These are phyloP conservation scores for Eupithecia vulgata DNA, from an alignment of 2,888 invertebrate genomes.

Conservation along the genomic window DNA sequence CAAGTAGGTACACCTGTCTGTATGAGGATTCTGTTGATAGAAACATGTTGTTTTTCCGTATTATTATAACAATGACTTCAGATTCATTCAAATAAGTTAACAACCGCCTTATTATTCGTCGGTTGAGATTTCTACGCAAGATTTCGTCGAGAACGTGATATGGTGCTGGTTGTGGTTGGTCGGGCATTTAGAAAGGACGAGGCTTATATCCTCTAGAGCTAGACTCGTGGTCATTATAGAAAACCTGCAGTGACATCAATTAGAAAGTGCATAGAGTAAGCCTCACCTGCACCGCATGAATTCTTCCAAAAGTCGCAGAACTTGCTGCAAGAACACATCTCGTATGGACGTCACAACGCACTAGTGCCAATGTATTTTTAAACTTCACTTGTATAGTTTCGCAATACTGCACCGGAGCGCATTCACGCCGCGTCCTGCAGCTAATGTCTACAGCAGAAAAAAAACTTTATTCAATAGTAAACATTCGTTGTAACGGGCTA, in stretches of 20 bases:
- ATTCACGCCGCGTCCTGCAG: conserved; percentile 66
- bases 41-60: background rate
- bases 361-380: conserved; percentile 82
- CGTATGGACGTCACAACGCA: conserved; percentile 71
- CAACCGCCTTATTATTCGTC: background rate
- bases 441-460: conserved; percentile 63
- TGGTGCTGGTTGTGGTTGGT: conserved; percentile 25
- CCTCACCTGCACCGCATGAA: conserved; percentile 81
- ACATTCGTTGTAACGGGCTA: conserved; percentile 66
- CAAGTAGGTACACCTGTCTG: conserved; percentile 1
- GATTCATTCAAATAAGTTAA: background rate
- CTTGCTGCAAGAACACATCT: conserved; percentile 81
- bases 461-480: conserved; percentile 68
- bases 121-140: conserved; percentile 34
- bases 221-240: background rate
- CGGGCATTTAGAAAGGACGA: conserved; percentile 57
- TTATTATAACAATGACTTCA: background rate
- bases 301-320: conserved; percentile 82
- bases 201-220: conserved; percentile 23
- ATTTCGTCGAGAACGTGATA: conserved; percentile 26
- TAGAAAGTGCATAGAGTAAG: conserved; percentile 57
- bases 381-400: conserved; percentile 83
- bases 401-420: conserved; percentile 75
- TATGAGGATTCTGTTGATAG: conserved; percentile 19
- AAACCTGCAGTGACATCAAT: conserved; percentile 17